Percentiles rank a stretch among this genome's conserved stretches.
Evolutionary conservation across 2,797 vertebrate species (phyloP).

Genomic region (Botia kubotai): DNA sequence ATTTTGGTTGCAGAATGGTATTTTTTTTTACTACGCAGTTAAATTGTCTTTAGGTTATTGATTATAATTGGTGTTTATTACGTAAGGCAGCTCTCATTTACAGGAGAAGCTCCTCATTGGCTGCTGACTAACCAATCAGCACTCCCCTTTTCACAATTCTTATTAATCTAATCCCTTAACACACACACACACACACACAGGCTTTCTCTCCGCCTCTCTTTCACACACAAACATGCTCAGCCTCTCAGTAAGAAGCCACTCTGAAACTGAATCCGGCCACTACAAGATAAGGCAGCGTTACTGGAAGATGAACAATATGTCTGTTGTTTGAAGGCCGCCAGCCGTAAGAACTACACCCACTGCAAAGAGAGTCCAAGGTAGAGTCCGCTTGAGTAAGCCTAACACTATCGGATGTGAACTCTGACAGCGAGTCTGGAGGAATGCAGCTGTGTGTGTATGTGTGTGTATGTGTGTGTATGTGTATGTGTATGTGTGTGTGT

Average conservation of each 20-base stretch:
- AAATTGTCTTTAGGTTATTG: too few relatives aligned
- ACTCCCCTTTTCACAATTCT: slow-evolving; percentile 14
- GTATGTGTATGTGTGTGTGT: not conserved
- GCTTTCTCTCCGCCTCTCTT: not conserved
- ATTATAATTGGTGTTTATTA: too few relatives aligned
- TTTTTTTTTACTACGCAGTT: too few relatives aligned
- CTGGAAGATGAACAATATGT: slow-evolving; percentile 84
- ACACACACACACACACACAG: too few relatives aligned
- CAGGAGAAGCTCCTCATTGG: not conserved
- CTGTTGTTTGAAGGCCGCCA: slow-evolving; percentile 76
- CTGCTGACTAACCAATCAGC: not conserved
- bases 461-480: not conserved
- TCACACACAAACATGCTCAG: slow-evolving; percentile 40
- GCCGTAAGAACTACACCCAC: slow-evolving; percentile 45
- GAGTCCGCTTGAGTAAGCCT: slow-evolving; percentile 35
- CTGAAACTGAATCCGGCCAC: slow-evolving; percentile 84
- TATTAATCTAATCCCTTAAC: slow-evolving; percentile 27
- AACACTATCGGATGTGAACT: slow-evolving; percentile 51
- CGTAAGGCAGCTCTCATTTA: too few relatives aligned
- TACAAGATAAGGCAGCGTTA: slow-evolving; percentile 87
- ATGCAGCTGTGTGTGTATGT: slow-evolving; percentile 11
- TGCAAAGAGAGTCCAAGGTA: slow-evolving; percentile 41
- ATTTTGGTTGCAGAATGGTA: too few relatives aligned
- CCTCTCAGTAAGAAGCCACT: slow-evolving; percentile 76
- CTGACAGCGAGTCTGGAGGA: slow-evolving; percentile 39